phyloP scores from a whole-genome alignment of 2,113 vertebrate genomes.

The Hippolais icterina region DNA sequence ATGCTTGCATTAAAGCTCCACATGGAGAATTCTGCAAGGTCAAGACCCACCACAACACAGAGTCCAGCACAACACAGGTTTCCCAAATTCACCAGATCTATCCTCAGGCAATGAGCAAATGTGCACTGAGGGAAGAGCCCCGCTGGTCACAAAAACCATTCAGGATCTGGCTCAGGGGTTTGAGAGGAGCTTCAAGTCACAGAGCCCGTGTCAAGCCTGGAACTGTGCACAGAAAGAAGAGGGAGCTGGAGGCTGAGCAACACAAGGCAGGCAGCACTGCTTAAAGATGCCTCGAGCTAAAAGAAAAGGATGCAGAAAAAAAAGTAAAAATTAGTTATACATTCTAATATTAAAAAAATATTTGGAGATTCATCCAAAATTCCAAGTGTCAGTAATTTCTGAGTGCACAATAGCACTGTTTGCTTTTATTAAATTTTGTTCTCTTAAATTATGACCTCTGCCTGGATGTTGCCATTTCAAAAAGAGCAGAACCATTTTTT shows the following conservation, averaged over 20 bases:
- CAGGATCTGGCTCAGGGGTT: accelerated
- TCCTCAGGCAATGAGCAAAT: background rate
- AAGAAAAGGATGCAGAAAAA: background rate
- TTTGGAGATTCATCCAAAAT: background rate
- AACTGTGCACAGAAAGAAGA: background rate
- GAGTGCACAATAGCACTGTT: background rate
- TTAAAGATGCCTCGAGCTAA: background rate
- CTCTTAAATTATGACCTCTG: background rate
- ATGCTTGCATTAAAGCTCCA: background rate
- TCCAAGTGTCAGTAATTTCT: background rate
- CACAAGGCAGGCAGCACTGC: background rate
- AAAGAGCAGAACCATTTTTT: background rate
- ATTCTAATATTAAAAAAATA: background rate
- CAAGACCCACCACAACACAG: background rate
- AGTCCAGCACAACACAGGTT: background rate
- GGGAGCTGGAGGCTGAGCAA: background rate
- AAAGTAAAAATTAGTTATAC: background rate
- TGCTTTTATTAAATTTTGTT: background rate
- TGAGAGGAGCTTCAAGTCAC: background rate
- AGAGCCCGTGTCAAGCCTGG: background rate
- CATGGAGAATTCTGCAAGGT: background rate
- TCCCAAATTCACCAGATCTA: background rate
- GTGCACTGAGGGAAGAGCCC: background rate
- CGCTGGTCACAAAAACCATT: background rate
- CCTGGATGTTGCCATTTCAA: background rate